Conservation (phyloP, 2,113 vertebrate genomes). For the Daboia siamensis region DNA sequence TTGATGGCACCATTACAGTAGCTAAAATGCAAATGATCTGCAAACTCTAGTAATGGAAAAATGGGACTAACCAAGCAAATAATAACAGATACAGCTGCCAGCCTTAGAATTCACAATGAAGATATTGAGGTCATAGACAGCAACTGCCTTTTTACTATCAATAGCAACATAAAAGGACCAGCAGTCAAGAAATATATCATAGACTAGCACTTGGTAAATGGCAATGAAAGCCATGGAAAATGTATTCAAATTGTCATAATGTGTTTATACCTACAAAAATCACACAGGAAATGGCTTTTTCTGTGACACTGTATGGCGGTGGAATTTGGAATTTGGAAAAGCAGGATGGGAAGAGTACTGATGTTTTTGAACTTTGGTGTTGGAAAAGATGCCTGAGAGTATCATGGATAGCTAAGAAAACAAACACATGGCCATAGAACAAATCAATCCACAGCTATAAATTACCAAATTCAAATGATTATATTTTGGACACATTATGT, state of each 20-base stretch:
- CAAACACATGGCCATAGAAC: not conserved
- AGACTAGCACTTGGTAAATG: not conserved
- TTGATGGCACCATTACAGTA: not conserved
- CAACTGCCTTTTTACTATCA: not conserved
- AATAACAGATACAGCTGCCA: not conserved
- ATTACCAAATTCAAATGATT: not conserved
- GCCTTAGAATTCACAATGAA: not conserved
- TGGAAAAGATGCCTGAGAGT: not conserved
- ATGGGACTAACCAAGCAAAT: not conserved
- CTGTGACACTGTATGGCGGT: not conserved
- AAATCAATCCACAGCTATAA: not conserved
- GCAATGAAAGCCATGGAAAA: not conserved
- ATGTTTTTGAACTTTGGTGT: not conserved
- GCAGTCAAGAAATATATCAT: not conserved
- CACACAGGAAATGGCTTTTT: not conserved
- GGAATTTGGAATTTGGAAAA: not conserved
- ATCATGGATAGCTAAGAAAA: not conserved
- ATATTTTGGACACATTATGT: not conserved
- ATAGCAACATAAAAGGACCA: not conserved
- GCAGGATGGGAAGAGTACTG: not conserved
- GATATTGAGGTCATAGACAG: not conserved
- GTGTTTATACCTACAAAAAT: not conserved
- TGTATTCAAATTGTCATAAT: not conserved
- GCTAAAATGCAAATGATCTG: not conserved
- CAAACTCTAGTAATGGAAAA: not conserved